A percentile compares a stretch with the other conserved stretches of the same genome.
These are phyloP conservation scores for Nansenia antarctica DNA, from an alignment of 2,113 vertebrate species.

Conservation along the genomic window DNA sequence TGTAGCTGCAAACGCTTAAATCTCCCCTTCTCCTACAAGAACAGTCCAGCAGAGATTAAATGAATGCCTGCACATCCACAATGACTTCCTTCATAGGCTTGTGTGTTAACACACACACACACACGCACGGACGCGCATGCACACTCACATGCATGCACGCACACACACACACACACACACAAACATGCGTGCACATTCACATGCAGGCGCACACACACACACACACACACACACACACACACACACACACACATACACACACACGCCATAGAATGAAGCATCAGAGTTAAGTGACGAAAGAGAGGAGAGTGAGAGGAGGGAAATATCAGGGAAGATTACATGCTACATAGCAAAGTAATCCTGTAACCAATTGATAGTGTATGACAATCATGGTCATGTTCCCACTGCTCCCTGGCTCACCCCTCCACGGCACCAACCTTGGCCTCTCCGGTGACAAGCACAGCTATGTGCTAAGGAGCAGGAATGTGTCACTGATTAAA, in stretches of 20 bases:
- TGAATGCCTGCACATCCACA: conserved; percentile 25
- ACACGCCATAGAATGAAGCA: neutral
- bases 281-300: neutral
- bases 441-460: neutral
- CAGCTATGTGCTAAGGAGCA: neutral
- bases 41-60: conserved; percentile 22
- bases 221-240: neutral
- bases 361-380: conserved; percentile 2
- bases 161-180: neutral
- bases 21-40: conserved; percentile 9
- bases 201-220: neutral
- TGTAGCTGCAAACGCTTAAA: conserved; percentile 15
- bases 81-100: conserved; percentile 28
- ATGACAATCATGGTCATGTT: neutral
- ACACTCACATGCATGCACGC: neutral
- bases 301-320: neutral
- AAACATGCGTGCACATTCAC: neutral
- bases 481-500: conserved; percentile 41
- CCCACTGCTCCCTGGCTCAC: neutral
- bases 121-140: neutral
- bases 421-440: neutral
- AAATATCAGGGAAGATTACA: neutral
- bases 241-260: neutral
- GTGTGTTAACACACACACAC: neutral
- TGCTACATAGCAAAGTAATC: neutral